Evolutionary conservation across 2,797 vertebrate species (phyloP).

Genomic region (Arctocebus calabarensis): DNA sequence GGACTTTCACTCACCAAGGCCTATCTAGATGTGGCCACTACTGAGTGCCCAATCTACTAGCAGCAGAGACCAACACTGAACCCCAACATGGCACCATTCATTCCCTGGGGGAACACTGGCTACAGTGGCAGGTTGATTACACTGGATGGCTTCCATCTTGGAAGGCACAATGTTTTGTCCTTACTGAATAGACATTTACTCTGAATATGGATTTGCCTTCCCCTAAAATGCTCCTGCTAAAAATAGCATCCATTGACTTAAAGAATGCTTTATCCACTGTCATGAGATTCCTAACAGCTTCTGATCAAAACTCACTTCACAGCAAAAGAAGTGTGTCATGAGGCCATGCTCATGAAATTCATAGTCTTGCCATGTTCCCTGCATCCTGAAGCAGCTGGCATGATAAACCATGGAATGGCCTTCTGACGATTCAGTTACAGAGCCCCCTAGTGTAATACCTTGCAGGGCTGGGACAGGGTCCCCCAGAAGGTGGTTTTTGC

Average conservation of each 20-base stretch:
- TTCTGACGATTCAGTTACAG: not conserved
- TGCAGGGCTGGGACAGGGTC: not conserved
- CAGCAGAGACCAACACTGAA: not conserved
- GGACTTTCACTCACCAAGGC: not conserved
- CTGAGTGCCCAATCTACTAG: not conserved
- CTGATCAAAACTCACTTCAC: not conserved
- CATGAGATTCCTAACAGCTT: not conserved
- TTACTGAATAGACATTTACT: not conserved
- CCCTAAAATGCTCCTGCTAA: not conserved
- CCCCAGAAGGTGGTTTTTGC: not conserved
- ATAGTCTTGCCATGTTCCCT: no score
- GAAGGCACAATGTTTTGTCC: not conserved
- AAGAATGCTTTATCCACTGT: not conserved
- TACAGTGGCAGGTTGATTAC: no score
- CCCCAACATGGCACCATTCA: not conserved
- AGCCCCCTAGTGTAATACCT: not conserved
- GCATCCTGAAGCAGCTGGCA: not conserved
- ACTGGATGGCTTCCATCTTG: not conserved
- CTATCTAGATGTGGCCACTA: not conserved
- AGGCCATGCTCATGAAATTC: not conserved
- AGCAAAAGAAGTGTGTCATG: not conserved
- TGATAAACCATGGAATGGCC: not conserved
- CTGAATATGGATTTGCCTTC: not conserved
- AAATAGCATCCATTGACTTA: not conserved
- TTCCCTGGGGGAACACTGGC: not conserved